Percentiles rank a stretch among this genome's conserved stretches.
Evolutionary conservation across 2,113 vertebrate genomes (phyloP).

Genomic region (Pygoscelis adeliae): DNA sequence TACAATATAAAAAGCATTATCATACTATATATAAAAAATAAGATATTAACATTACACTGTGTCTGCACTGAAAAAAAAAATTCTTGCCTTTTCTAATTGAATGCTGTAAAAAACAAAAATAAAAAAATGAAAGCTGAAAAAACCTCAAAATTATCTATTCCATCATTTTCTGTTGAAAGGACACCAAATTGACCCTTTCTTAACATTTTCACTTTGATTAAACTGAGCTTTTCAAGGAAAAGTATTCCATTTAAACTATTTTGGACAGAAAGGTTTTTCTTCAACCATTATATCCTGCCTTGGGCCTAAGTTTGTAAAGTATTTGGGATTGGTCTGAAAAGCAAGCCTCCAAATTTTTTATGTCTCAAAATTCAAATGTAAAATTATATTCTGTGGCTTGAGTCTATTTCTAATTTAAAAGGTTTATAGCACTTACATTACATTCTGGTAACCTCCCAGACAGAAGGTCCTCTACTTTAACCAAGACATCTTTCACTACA

Average conservation of each 20-base stretch:
- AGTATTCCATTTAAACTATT: neutral
- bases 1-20: neutral
- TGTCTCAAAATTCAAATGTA: neutral
- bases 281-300: neutral
- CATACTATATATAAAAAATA: neutral
- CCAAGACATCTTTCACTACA: constrained; percentile 83
- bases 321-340: neutral
- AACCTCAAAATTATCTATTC: neutral
- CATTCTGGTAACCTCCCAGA: constrained; percentile 89
- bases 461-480: constrained; percentile 92
- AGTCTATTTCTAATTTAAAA: neutral
- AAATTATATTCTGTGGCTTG: neutral
- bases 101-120: neutral
- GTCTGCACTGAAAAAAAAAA: neutral
- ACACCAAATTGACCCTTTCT: neutral
- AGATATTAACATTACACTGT: neutral
- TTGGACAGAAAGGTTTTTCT: neutral
- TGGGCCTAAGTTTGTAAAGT: neutral
- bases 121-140: neutral
- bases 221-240: neutral
- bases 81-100: neutral
- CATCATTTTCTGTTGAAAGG: neutral
- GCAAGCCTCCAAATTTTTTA: neutral
- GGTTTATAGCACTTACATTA: constrained; percentile 80
- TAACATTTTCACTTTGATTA: neutral